Conservation (phyloP, 2,888 invertebrate species). For the Drosophila nigritarsus region DNA sequence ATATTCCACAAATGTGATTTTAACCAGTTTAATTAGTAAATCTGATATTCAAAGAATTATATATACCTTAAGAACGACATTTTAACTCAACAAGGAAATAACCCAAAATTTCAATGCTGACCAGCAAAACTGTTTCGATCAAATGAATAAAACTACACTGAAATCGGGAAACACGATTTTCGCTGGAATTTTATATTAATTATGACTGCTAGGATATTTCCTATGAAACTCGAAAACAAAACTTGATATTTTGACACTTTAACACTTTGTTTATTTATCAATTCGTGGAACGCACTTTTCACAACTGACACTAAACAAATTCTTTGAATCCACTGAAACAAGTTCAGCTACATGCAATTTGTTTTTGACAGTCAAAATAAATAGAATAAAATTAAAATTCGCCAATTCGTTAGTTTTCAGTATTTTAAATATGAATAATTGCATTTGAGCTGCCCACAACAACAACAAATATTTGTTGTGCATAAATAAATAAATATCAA, state of each 20-base stretch:
- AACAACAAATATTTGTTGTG: neutral
- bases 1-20: neutral
- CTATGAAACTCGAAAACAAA: neutral
- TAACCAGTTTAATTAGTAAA: neutral
- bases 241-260: neutral
- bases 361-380: neutral
- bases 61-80: neutral
- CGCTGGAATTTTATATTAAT: neutral
- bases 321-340: neutral
- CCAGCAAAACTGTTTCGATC: no score
- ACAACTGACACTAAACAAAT: neutral
- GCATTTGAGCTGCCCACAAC: constrained; percentile 1
- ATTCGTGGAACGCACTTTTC: neutral
- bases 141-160: neutral
- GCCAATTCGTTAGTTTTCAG: neutral
- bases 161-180: neutral
- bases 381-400: neutral
- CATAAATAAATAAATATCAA: constrained; percentile 1
- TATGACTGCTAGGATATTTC: neutral
- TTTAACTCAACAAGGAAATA: neutral
- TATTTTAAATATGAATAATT: constrained; percentile 34
- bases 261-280: neutral
- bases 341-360: neutral
- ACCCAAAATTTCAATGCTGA: neutral
- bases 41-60: neutral